Evolutionary conservation across 1,140 invertebrate genomes (phyloP), one percentile per base, ranked within the genome.

Genomic region (Euwallacea similis): DNA sequence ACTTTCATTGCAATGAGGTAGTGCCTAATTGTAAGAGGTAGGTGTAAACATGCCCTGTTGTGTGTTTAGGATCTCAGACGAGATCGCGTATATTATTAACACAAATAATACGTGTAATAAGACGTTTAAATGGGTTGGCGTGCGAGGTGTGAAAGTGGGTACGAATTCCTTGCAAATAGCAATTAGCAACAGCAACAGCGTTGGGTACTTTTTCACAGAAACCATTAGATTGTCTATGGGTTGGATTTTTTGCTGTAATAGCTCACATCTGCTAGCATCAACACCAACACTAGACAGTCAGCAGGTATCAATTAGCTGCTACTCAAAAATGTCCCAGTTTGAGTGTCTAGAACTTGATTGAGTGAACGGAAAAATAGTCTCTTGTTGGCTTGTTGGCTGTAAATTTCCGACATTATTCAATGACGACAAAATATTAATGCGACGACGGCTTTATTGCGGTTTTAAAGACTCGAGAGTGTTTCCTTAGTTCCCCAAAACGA

Each of bases 351-450:
- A 6, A 11, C 13, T 50, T 50, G 13, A 10, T 50, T 50, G 9
- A 50, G 46, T 10, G 13, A 50, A 11, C 9, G 9, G 13, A 10
- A 50, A 50, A 11, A 50, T 50, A 50, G 6, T 50, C 2, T 50
- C 13, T 50, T 13, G 9, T 13, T 50, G 2, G 9, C 46, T 50
- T 13, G 13, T 50, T 13, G 9, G 16, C 11, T 15, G n/a, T 21
- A 56, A 56, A 56, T 55, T 66, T 21, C 47, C 41, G 62, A 21
- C 33, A 41, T 10, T 7, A 33, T 10, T 15, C 41, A 55, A 8
- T 66, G 64, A 66, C 64, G 64, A 66, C 50, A 66, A 66, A 66
- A 66, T 66, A 66, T 66, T 55, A 56, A 66, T 41, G 7, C 41
- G 64, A 66, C 21, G 64, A 66, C 64, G 33, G 64, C 42, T 66